Evolutionary conservation across 2,888 invertebrate species (phyloP).

Genomic region (Leptinotarsa haldemani): DNA sequence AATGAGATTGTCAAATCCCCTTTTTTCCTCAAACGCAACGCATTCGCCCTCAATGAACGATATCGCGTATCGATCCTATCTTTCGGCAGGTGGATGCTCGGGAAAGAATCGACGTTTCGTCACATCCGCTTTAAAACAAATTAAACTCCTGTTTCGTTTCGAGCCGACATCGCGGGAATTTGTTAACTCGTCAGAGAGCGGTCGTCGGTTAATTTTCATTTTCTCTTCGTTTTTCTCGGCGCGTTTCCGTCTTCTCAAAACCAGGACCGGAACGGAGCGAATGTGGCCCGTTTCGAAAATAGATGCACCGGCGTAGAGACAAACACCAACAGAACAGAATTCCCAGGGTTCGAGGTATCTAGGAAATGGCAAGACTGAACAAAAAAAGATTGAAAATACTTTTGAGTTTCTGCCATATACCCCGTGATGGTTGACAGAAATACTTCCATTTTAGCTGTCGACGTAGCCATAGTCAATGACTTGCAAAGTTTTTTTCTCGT

Average conservation of each 20-base stretch:
- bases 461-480: too few species aligned
- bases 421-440: too few species aligned
- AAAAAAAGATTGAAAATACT: too few species aligned
- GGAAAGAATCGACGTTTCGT: conserved; percentile 33
- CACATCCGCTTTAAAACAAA: conserved; percentile 43
- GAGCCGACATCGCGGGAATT: conserved; percentile 21
- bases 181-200: conserved; percentile 23
- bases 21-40: neutral
- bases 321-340: too few species aligned
- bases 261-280: neutral
- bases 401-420: too few species aligned
- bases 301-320: too few species aligned
- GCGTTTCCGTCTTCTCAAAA: conserved; percentile 4
- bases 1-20: too few species aligned
- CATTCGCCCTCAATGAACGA: neutral
- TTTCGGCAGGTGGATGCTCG: neutral
- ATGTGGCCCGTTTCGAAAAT: too few species aligned
- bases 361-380: too few species aligned
- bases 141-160: conserved; percentile 28
- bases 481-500: too few species aligned
- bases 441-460: too few species aligned
- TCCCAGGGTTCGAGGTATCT: too few species aligned
- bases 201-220: conserved; percentile 15
- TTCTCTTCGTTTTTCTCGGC: neutral
- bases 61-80: conserved; percentile 29